Percentiles rank a stretch among this genome's conserved stretches.
phyloP scores from a whole-genome alignment of 1,140 invertebrate species.

The Zophobas morio region DNA sequence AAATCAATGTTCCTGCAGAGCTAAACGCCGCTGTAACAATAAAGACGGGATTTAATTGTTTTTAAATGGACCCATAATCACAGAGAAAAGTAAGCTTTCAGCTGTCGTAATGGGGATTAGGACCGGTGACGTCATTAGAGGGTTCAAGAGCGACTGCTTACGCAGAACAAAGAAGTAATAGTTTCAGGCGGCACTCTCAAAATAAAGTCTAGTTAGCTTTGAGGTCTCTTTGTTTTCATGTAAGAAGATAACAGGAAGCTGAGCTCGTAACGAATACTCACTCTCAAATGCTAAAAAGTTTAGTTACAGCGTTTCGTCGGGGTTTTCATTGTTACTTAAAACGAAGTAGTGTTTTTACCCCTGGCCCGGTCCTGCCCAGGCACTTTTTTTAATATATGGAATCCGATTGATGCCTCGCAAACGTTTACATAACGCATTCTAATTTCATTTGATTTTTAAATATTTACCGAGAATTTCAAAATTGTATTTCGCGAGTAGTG shows the following conservation, averaged over 20 bases:
- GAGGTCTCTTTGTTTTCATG: too few relatives aligned
- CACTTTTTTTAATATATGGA: constrained; percentile 14
- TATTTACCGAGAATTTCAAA: constrained; percentile 35
- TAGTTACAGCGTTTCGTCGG: too few relatives aligned
- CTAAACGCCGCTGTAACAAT: constrained; percentile 10
- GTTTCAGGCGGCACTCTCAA: too few relatives aligned
- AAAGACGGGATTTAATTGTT: constrained; percentile 4
- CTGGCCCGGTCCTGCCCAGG: too few relatives aligned
- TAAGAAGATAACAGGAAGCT: too few relatives aligned
- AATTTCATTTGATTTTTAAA: constrained; percentile 40
- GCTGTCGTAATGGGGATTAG: background rate
- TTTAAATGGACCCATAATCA: constrained; percentile 16
- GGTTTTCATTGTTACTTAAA: too few relatives aligned
- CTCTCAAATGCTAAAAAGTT: too few relatives aligned
- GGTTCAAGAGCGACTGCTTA: background rate
- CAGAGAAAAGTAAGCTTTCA: background rate
- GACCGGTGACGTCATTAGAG: background rate
- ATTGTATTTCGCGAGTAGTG: constrained; percentile 18
- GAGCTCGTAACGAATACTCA: too few relatives aligned
- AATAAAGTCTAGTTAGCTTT: too few relatives aligned
- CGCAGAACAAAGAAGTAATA: background rate
- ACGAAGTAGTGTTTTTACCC: too few relatives aligned
- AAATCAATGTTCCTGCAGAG: constrained; percentile 9
- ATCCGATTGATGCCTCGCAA: constrained; percentile 7
- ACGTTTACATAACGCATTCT: constrained; percentile 32